Evolutionary conservation across 2,888 invertebrate species (phyloP).

Genomic region (Chloromyia formosa): DNA sequence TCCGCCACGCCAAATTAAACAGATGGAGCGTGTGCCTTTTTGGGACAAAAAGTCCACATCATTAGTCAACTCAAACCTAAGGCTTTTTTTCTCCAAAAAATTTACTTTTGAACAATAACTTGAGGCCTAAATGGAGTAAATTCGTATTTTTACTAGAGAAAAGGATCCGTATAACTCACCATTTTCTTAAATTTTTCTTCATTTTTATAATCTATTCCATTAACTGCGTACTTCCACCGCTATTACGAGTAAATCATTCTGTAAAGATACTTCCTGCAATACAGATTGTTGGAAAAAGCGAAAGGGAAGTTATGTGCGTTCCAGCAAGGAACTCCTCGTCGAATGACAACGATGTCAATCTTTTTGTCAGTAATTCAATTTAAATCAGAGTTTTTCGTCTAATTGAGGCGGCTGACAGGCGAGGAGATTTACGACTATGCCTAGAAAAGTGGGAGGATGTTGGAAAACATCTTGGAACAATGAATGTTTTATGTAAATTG

Average conservation of each 20-base stretch:
- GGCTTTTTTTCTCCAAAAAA: not conserved
- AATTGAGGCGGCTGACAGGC: conserved; percentile 2
- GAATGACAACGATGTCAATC: not conserved
- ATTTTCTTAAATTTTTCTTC: too few species aligned
- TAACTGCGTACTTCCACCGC: too few species aligned
- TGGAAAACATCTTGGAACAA: conserved; percentile 1
- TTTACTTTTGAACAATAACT: too few species aligned
- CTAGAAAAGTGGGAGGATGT: not conserved
- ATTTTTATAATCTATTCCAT: too few species aligned
- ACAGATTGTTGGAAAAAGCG: too few species aligned
- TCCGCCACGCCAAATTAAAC: not conserved
- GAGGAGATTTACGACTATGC: not conserved
- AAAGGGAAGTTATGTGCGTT: too few species aligned
- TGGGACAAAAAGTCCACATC: not conserved
- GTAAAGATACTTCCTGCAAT: too few species aligned
- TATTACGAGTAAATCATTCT: too few species aligned
- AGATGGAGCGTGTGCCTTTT: not conserved
- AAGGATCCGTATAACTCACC: too few species aligned
- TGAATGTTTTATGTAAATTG: conserved; percentile 7
- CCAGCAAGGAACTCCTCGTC: not conserved
- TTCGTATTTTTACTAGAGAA: too few species aligned
- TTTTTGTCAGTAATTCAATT: conserved; percentile 26
- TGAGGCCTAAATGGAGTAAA: too few species aligned
- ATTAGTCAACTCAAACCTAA: not conserved
- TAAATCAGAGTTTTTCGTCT: not conserved